Evolutionary conservation across 2,797 vertebrate genomes (phyloP).

Genomic region (Gastrophryne carolinensis): DNA sequence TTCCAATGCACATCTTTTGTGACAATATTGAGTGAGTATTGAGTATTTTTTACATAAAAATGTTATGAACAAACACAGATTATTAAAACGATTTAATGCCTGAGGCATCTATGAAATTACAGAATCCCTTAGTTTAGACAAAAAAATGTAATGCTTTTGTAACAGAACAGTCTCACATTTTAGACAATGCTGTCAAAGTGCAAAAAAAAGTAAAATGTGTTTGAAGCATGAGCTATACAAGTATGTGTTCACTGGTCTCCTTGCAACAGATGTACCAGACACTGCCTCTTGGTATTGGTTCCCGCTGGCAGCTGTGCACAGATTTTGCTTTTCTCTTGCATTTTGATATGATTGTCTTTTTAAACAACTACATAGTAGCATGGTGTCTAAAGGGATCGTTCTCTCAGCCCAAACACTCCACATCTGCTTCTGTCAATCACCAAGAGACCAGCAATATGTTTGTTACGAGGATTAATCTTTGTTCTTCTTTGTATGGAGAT

Average conservation of each 20-base stretch:
- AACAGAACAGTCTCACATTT: too few relatives aligned
- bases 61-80: too few relatives aligned
- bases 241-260: background rate
- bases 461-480: background rate
- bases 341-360: slow-evolving; percentile 34
- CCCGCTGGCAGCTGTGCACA: slow-evolving; percentile 42
- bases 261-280: slow-evolving; percentile 42
- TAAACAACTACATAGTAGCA: slow-evolving; percentile 13
- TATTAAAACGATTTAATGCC: too few relatives aligned
- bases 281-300: slow-evolving; percentile 30
- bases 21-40: too few relatives aligned
- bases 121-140: too few relatives aligned
- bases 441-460: slow-evolving; percentile 16
- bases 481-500: background rate
- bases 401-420: background rate
- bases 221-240: slow-evolving; percentile 17
- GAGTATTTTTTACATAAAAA: too few relatives aligned
- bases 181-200: background rate
- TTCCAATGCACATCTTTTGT: too few relatives aligned
- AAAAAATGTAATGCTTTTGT: too few relatives aligned
- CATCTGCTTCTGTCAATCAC: slow-evolving; percentile 43
- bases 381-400: slow-evolving; percentile 22
- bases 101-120: too few relatives aligned
- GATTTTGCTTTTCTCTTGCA: slow-evolving; percentile 37
- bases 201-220: slow-evolving; percentile 1